These are phyloP conservation scores for Onthophagus taurus DNA, from an alignment of 1,140 invertebrate genomes.

Conservation along the genomic window DNA sequence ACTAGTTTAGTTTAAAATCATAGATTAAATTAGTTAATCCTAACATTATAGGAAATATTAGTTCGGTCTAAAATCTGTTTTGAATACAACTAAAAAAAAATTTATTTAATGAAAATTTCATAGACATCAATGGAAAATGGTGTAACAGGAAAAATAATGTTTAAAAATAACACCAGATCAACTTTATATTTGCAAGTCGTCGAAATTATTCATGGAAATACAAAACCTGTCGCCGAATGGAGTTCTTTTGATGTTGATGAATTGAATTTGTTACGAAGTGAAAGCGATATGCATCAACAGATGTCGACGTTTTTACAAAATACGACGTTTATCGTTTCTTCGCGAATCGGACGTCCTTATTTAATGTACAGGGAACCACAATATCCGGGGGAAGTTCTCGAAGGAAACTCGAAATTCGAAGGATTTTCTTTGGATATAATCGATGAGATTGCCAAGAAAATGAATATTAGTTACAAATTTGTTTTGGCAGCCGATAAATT, in stretches of 20 bases:
- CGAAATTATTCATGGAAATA: conserved; percentile 19
- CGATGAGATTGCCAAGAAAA: conserved; percentile 55
- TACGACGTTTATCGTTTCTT: conserved; percentile 28
- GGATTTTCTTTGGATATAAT: conserved; percentile 78
- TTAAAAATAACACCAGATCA: conserved; percentile 34
- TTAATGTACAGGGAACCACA: conserved; percentile 47
- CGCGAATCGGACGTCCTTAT: conserved; percentile 64
- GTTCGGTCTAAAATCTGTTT: too few relatives aligned
- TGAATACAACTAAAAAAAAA: too few relatives aligned
- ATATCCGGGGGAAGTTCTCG: conserved; percentile 36
- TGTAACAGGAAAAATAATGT: conserved; percentile 70
- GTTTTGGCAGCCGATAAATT: conserved; percentile 53
- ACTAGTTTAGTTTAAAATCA: too few relatives aligned
- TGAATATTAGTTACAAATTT: conserved; percentile 72
- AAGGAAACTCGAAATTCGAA: conserved; percentile 57
- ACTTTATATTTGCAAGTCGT: conserved; percentile 23
- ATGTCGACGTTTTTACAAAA: conserved; percentile 34
- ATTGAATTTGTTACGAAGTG: conserved; percentile 28
- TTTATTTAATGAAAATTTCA: too few relatives aligned
- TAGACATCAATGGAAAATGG: too few relatives aligned
- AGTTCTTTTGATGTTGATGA: conserved; percentile 38
- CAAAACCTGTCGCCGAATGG: conserved; percentile 24
- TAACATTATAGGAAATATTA: too few relatives aligned
- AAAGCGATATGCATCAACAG: conserved; percentile 40
- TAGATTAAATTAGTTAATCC: too few relatives aligned